Evolutionary conservation across 1,140 invertebrate species (phyloP), one percentile per base, ranked within the genome.

Genomic region (Apocrypta bakeri): DNA sequence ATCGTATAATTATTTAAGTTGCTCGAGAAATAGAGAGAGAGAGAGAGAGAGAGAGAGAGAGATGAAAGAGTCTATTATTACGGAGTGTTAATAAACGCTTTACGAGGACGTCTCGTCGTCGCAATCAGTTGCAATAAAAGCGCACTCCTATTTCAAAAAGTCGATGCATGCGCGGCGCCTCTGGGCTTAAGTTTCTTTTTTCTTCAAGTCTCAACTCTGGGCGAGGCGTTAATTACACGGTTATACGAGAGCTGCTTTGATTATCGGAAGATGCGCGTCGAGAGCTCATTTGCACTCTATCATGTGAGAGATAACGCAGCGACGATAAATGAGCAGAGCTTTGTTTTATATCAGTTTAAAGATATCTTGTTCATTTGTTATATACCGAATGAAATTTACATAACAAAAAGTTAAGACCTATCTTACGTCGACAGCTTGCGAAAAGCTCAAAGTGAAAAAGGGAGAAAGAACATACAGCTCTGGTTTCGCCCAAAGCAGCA

Each of bases 131-230:
- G 63, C 76, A 69, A 78, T 78, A 31, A 79, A 79, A 56, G 25
- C 66, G 77, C 40, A 21, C 66, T 48, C 66, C 64, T 66, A 71
- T 71, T 79, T 79, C 75, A 77, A 77, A n/a, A 48, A 66, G 66
- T 76, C 37, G 31, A 69, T 42, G 48, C 48, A 21, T 31, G 24
- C 24, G 25, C n/a, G 40, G 66, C 66, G 77, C 42, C 27, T 24
- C 7, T 9, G 17, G 9, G 11, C 25, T 29, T n/a, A 7, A 2
- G 8, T 14, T 7, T 40, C 33, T 24, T 37, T 21, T 31, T 61
- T 21, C 17, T 21, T 56, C 48, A 21, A 56, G 48, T 6, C 40
- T 7, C 40, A 12, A 12, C 48, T 56, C 48, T 6, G 48, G n/a
- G n/a, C 48, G 14, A 56, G 48, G 25, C 37, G 27, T 79, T 79